These are phyloP conservation scores for Caenorhabditis becei DNA, from an alignment of 2,888 invertebrate species.

Conservation along the genomic window DNA sequence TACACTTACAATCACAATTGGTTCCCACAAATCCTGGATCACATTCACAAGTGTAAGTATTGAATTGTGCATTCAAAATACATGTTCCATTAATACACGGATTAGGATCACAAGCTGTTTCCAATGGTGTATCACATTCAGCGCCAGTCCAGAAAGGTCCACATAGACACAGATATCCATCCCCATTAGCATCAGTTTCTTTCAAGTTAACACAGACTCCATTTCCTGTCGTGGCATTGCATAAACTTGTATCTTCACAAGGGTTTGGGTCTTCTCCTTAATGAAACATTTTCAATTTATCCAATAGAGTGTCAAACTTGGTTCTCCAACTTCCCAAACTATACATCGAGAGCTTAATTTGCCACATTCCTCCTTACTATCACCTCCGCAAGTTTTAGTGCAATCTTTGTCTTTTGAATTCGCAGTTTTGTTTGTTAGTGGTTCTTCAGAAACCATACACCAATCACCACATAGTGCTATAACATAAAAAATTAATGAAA, in stretches of 20 bases:
- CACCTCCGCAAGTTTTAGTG: constrained; percentile 36
- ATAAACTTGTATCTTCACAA: constrained; percentile 18
- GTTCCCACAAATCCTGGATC: constrained; percentile 29
- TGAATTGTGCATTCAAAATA: constrained; percentile 21
- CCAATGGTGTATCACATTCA: constrained; percentile 27
- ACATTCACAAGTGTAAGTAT: constrained; percentile 36
- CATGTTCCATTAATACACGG: constrained; percentile 59
- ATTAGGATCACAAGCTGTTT: constrained; percentile 34
- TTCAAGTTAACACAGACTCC: constrained; percentile 43
- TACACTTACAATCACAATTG: constrained; percentile 32
- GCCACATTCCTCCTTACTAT: constrained; percentile 42
- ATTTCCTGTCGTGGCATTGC: constrained; percentile 23
- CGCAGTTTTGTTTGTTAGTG: constrained; percentile 22
- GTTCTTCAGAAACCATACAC: constrained; percentile 27
- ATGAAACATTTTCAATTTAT: too few species aligned
- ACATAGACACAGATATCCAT: constrained; percentile 49
- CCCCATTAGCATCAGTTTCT: neutral
- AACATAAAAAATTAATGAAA: too few species aligned
- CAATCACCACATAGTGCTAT: constrained; percentile 42
- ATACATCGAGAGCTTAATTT: constrained; percentile 35
- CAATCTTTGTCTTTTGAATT: constrained; percentile 23
- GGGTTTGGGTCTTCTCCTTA: constrained; percentile 33
- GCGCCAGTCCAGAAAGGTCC: constrained; percentile 31
- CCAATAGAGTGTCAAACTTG: neutral
- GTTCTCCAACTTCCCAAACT: constrained; percentile 19